Conservation (phyloP, 2,113 vertebrate species). For the Pogona vitticeps region DNA sequence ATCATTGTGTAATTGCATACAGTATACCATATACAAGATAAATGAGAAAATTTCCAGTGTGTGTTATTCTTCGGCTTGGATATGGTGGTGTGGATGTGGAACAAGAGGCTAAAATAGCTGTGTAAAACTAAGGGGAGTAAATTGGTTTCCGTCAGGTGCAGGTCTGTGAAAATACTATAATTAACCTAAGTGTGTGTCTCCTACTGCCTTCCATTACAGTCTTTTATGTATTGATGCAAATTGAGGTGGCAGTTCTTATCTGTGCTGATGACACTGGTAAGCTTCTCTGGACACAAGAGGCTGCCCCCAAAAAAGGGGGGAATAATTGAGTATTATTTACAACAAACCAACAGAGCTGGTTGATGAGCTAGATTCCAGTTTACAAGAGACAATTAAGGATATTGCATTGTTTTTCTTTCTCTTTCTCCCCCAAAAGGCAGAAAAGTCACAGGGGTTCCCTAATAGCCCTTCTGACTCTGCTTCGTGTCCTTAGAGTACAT, state of each 20-base stretch:
- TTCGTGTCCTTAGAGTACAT: accelerated
- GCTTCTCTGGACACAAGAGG: constrained; percentile 43
- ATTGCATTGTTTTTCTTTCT: constrained; percentile 49
- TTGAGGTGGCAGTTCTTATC: neutral
- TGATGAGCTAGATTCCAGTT: constrained; percentile 39
- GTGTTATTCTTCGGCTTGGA: neutral
- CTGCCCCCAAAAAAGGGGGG: constrained; percentile 25
- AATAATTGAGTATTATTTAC: constrained; percentile 54
- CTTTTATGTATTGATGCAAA: constrained; percentile 19
- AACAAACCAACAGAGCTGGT: constrained; percentile 53
- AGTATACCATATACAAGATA: neutral
- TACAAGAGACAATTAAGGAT: constrained; percentile 64
- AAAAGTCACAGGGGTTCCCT: constrained; percentile 59
- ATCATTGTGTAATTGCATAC: neutral
- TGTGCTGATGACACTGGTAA: neutral
- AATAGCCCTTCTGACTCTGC: constrained; percentile 53
- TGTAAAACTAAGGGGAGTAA: neutral
- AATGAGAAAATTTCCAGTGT: neutral
- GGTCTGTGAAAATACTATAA: neutral
- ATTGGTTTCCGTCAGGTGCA: neutral
- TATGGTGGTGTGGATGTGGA: neutral
- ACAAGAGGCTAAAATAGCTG: neutral
- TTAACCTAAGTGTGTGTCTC: neutral
- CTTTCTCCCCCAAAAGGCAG: constrained; percentile 39
- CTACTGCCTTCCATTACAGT: neutral